Evolutionary conservation across 2,113 vertebrate species (phyloP).

Genomic region (Mobula birostris): DNA sequence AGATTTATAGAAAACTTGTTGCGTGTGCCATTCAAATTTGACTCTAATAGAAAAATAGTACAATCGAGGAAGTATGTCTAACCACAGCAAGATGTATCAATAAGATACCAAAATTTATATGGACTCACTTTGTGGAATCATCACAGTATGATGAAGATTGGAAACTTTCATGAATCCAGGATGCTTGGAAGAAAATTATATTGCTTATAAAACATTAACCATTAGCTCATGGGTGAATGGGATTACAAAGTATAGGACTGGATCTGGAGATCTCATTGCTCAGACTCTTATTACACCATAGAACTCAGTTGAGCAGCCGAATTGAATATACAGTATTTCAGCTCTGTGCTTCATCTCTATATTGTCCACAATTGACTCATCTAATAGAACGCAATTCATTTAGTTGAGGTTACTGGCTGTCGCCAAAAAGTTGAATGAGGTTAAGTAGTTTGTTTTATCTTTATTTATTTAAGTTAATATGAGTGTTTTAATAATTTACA

Average conservation of each 20-base stretch:
- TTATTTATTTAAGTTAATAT: too few species aligned
- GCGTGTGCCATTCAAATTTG: neutral
- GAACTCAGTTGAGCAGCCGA: too few species aligned
- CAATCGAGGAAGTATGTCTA: neutral
- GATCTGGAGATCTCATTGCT: too few species aligned
- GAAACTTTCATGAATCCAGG: neutral
- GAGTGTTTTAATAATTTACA: too few species aligned
- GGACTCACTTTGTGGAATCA: neutral
- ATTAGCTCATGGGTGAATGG: neutral
- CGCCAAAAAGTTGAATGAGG: too few species aligned
- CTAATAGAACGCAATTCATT: too few species aligned
- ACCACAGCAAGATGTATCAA: neutral
- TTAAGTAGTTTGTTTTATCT: too few species aligned
- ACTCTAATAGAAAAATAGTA: neutral
- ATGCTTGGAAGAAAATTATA: neutral
- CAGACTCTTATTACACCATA: too few species aligned
- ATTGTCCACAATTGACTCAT: too few species aligned
- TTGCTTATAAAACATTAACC: neutral
- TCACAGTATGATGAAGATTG: slow-evolving; percentile 3
- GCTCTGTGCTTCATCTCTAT: too few species aligned
- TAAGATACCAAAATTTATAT: neutral
- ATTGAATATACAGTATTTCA: too few species aligned
- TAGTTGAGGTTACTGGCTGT: too few species aligned
- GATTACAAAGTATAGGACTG: neutral
- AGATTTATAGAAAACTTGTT: neutral